phyloP scores from a whole-genome alignment of 2,797 vertebrate genomes.

The Coregonus ussuriensis region DNA sequence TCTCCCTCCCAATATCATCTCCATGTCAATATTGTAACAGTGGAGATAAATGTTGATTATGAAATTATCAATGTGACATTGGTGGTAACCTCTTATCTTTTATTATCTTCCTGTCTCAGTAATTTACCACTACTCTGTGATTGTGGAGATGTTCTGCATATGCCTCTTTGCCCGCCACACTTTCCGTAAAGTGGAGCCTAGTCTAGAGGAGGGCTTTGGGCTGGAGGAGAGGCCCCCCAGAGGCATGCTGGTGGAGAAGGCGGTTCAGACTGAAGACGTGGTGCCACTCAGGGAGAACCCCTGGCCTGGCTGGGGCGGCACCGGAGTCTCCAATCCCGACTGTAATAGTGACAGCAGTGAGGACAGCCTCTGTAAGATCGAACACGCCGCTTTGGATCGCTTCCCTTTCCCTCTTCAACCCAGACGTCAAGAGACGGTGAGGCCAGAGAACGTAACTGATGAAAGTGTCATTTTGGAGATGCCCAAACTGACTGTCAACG shows the following conservation, averaged over 20 bases:
- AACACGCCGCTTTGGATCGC: constrained; percentile 76
- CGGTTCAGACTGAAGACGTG: constrained; percentile 68
- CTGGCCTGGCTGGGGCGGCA: neutral
- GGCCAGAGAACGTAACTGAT: constrained; percentile 2
- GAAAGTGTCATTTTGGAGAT: constrained; percentile 23
- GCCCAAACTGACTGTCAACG: constrained; percentile 50
- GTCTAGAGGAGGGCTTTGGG: constrained; percentile 24
- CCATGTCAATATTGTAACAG: neutral
- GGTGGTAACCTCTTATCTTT: neutral
- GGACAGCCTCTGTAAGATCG: constrained; percentile 78
- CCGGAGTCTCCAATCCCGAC: constrained; percentile 40
- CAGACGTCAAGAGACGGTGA: constrained; percentile 6
- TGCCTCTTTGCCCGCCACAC: constrained; percentile 80
- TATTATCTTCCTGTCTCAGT: constrained; percentile 59
- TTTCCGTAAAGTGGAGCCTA: constrained; percentile 78
- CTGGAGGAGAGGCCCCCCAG: constrained; percentile 10
- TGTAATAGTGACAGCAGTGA: constrained; percentile 69
- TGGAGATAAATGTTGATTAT: neutral
- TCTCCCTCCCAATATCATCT: neutral
- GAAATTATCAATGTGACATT: neutral
- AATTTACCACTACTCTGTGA: constrained; percentile 81
- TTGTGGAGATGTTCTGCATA: constrained; percentile 86
- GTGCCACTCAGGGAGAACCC: constrained; percentile 42
- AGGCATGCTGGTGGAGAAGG: constrained; percentile 50
- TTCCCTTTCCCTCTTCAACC: constrained; percentile 70